These are phyloP conservation scores for Sebastes variabilis DNA, from an alignment of 2,797 vertebrate species.

Conservation along the genomic window DNA sequence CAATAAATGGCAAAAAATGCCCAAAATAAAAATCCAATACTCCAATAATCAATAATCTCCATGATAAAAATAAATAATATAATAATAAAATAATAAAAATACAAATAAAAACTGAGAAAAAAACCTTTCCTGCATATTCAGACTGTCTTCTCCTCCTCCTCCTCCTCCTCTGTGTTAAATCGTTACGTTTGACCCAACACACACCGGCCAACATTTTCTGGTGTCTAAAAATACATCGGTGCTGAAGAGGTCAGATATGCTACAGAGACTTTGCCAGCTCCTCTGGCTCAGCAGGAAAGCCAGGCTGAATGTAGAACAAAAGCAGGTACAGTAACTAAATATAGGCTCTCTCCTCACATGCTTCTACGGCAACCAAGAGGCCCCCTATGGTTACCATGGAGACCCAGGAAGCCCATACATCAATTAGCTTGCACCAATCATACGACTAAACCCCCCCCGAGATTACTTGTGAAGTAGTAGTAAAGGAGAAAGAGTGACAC, in stretches of 20 bases:
- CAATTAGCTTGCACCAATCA: neutral
- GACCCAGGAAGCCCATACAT: constrained; percentile 47
- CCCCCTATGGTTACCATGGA: constrained; percentile 61
- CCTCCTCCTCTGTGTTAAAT: constrained; percentile 12
- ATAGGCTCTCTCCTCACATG: constrained; percentile 37
- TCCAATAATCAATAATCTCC: neutral
- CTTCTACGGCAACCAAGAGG: constrained; percentile 41
- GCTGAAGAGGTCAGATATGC: constrained; percentile 36
- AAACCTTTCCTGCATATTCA: neutral
- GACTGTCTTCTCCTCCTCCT: neutral
- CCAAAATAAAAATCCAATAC: neutral
- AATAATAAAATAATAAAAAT: neutral
- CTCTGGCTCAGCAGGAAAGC: constrained; percentile 25
- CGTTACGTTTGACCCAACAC: constrained; percentile 18
- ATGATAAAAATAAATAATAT: neutral
- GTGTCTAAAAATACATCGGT: constrained; percentile 24
- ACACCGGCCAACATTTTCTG: constrained; percentile 30
- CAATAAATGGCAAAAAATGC: no score
- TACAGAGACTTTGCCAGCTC: constrained; percentile 23
- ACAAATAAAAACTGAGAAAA: neutral
- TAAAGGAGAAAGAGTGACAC: neutral
- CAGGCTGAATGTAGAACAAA: constrained; percentile 52
- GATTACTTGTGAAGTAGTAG: neutral
- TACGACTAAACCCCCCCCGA: accelerated
- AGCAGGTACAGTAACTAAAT: constrained; percentile 50